Base-by-base conservation (phyloP, 2,888 invertebrate genomes). In the Eumerus sabulonum region DNA sequence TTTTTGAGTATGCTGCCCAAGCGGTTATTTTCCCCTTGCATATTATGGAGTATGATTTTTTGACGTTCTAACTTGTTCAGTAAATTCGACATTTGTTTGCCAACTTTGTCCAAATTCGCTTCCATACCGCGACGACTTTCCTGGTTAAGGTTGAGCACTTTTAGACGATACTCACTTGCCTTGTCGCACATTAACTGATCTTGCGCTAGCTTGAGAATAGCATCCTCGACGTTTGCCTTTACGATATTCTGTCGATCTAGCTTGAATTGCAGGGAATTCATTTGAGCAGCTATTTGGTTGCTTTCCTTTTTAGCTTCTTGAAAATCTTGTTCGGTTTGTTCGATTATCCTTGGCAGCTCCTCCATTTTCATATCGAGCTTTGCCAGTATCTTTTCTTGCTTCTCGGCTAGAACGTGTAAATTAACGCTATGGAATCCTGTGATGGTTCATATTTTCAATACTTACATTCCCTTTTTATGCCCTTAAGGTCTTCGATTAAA, bases 181-280 rank as follows among this genome's bases (percentile, higher is more conserved):
- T 94, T 94, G 83, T 94, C 93, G 47, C 92, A 92, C 4, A 93
- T 90, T 4, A 93, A 86, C 84, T 93, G 92, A 11, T 93, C 93
- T 84, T 94, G 93, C 0, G 95, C 88, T 70, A 92, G 90, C 16
- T 87, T 85, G 5, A 94, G 85, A 35, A 94, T 92, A 48, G 91
- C 89, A 70, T 93, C 92, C 85, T 96, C 95, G 51, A 93, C 81
- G 44, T 90, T 88, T 12, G 90, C 84, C 85, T 93, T 94, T 51
- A 90, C 88, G n/a, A 87, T 88, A 0, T 84, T 82, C 54, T 91
- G 88, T 71, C 90, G 91, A 12, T 93, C 92, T 5, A 91, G 84
- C 51, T 90, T 90, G 14, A 76, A 82, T 16, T 86, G 85, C 0
- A 87, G 81, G 4, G 84, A 70, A 62, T 90, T 90, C 0, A 86